Evolutionary conservation across 2,797 vertebrate species (phyloP), one percentile per base, ranked within the genome.

Genomic region (Myotis myotis): DNA sequence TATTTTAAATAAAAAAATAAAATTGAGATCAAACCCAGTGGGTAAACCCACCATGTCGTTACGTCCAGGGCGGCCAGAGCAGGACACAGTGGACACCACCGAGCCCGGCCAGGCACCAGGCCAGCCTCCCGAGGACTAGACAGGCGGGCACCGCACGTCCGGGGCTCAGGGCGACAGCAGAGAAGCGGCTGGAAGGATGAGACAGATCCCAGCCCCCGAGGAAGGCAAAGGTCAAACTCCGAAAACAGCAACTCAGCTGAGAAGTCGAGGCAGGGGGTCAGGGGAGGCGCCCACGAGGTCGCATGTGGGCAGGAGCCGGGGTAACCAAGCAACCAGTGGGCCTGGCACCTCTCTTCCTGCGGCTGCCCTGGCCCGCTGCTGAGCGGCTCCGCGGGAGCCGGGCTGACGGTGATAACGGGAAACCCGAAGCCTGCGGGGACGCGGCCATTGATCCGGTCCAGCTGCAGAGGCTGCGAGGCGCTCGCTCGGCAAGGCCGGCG

Each of bases 1-100:
- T 20, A 53, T 51, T 51, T 51, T 51, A 17, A 51, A 51, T 51
- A 51, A 51, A 5, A 51, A 51, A 17, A 51, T 71, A n/a, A 89
- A 96, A 79, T 36, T 60, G 64, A 92, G 91, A 86, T 87, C 74
- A 85, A n/a, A 92, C 51, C 33, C 33, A 44, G 30, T 8, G 17
- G 2, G 60, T 33, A 83, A 86, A 78, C 20, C 41, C 25, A 72
- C 28, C 5, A 36, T 3, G 12, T 51, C 44, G 57, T 36, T 49
- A 68, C 60, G 51, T 85, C 78, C 57, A 47, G 53, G 19, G 25
- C 36, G 20, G 25, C 28, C 28, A 53, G 0, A 1, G 9, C 28
- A 36, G n/a, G 33, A 74, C 20, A 9, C 8, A 60, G 30, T 10
- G 41, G 38, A 23, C 19, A 23, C 41, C 28, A 23, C 8, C 49